Base-by-base conservation (phyloP, 1,140 invertebrate genomes). In the Melitaea cinxia region DNA sequence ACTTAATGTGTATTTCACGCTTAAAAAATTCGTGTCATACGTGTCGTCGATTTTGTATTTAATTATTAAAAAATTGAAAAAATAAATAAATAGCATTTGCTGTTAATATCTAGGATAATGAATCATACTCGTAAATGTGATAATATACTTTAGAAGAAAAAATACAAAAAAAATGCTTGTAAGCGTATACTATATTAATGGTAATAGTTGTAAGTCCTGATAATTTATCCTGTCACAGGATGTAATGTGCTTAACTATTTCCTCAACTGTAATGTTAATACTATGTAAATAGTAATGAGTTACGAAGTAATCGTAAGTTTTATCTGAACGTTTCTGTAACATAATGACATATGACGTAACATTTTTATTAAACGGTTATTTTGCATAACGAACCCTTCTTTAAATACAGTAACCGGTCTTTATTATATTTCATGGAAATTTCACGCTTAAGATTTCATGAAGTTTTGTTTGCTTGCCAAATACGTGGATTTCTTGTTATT, bases 81-180 rank as follows among this genome's bases (percentile, higher is more conserved):
- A 82, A 77, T 73, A 69, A 35, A 42, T 17, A 83, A 78, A 80
- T 63, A 70, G 72, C 78, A 83, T 84, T 77, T 73, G 73, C 73
- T 78, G 59, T 66, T 79, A 77, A 77, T 62, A 61, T 74, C 58
- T 86, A 85, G 83, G 68, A 61, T 85, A 77, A 84, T 80, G 67
- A 69, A 57, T 78, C 76, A 86, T 87, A 87, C 83, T 87, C 83
- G 72, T 85, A 84, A 89, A 89, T 89, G 85, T 89, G 85, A 89
- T 89, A 86, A 83, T 83, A 76, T 77, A 6, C 30, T 78, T 72
- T 82, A 76, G 75, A 87, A 82, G 83, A 84, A 82, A 85, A 83
- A 78, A 65, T 63, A 62, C 66, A 80, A 81, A 82, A 88, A 88
- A 86, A 82, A 76, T 77, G 85, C 83, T 86, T 88, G 67, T 78